Base-by-base conservation (phyloP, 2,888 invertebrate species). In the Hirtodrosophila cameraria region DNA sequence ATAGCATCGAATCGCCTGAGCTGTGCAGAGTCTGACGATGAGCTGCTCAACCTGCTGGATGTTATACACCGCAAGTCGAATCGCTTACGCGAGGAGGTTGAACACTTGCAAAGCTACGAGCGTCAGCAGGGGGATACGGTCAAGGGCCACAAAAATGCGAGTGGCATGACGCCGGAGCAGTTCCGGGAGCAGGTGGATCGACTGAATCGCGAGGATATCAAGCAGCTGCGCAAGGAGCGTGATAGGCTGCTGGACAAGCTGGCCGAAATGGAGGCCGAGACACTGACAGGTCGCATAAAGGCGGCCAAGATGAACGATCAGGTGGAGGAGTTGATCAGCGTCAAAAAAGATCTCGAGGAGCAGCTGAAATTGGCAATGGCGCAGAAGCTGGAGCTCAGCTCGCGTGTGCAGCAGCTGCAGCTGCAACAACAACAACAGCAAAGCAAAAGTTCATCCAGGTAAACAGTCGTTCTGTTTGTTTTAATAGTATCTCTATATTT, bases 31-130 rank as follows among this genome's bases (percentile, higher is more conserved):
- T 94, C 94, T 12, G 94, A 96, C 87, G 96, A 96, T 89, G 97
- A 97, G 88, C 92, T 97, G 45, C 95, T 96, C 94, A 96, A 96
- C 86, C 92, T 97, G 38, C 92, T 97, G 80, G 97, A 97, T 90
- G 95, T 96, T 87, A 97, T 97, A 86, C 96, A 97, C 87, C 93
- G 95, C 60, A 96, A 94, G 85, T 94, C 96, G 78, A 92, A 94
- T 83, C 92, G 93, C 42, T 92, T 94, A 85, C 93, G 94, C 60
- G 94, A 94, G 80, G 96, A 94, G 89, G 94, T 93, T 41, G 94
- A 94, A 78, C 92, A 93, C 71, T 91, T 95, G 68, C 94, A 95
- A 70, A 89, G 81, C 59, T 88, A 89, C 59, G 90, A 90, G 60
- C 89, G 89, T 9, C 87, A 87, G 45, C 88, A 89, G 57, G 55